phyloP scores from a whole-genome alignment of 1,140 invertebrate species.

The Formica exsecta region DNA sequence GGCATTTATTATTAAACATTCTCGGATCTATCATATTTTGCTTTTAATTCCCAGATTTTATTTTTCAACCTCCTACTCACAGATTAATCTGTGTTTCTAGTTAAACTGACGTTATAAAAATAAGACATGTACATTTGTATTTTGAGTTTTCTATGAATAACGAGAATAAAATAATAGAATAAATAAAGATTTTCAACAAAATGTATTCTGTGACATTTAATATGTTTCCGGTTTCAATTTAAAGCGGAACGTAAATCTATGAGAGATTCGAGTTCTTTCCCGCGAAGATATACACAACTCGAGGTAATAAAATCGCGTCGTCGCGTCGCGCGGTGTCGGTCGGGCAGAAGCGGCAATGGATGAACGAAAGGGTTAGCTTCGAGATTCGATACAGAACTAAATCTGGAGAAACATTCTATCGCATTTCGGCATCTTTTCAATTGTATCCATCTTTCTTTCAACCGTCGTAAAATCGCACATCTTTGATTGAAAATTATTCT shows the following conservation, averaged over 20 bases:
- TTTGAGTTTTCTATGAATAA: not conserved
- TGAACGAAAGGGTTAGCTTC: conserved; percentile 80
- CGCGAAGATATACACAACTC: conserved; percentile 55
- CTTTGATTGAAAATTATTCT: conserved; percentile 9
- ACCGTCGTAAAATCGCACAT: not conserved
- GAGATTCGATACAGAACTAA: too few relatives aligned
- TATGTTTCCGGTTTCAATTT: not conserved
- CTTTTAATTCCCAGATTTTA: not conserved
- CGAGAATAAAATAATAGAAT: too few relatives aligned
- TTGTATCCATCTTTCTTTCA: conserved; percentile 76
- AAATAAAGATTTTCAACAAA: not conserved
- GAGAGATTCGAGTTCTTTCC: conserved; percentile 9
- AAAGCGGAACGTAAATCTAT: not conserved
- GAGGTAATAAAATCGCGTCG: conserved; percentile 70
- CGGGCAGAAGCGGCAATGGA: conserved; percentile 74
- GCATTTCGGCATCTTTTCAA: conserved; percentile 79
- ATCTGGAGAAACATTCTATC: conserved; percentile 80
- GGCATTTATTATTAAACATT: not conserved
- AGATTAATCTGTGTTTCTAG: not conserved
- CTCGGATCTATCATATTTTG: not conserved
- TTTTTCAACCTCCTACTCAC: not conserved
- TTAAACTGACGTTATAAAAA: too few relatives aligned
- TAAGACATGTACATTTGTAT: not conserved
- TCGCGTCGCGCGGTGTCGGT: conserved; percentile 38
- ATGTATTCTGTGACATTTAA: not conserved